phyloP scores from a whole-genome alignment of 2,888 invertebrate genomes.

The Nysson spinosus region DNA sequence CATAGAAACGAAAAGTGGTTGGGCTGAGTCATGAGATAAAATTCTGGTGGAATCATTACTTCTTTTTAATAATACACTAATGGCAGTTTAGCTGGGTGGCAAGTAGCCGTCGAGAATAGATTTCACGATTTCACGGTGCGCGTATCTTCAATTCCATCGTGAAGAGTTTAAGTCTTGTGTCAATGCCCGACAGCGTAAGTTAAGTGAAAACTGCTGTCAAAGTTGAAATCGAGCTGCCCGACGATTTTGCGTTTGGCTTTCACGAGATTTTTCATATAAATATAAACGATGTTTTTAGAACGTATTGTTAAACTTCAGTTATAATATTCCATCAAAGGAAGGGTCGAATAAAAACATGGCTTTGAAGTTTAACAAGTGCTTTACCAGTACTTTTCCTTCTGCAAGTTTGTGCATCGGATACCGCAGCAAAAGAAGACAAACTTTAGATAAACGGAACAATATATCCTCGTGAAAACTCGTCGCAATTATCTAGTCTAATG shows the following conservation, averaged over 20 bases:
- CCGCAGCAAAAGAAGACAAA: no score
- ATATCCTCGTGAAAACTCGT: conserved; percentile 44
- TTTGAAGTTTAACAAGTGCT: no score
- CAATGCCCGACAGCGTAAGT: not conserved
- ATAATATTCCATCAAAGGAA: no score
- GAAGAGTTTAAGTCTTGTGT: not conserved
- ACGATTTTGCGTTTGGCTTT: conserved; percentile 56
- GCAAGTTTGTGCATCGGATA: no score
- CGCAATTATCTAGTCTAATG: conserved; percentile 24
- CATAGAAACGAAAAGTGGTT: conserved; percentile 5
- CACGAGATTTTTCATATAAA: conserved; percentile 19
- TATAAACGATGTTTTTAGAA: no score
- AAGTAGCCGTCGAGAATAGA: conserved; percentile 40
- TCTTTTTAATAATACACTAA: conserved; percentile 45
- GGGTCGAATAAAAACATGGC: no score
- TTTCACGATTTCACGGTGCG: conserved; percentile 41
- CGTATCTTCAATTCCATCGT: conserved; percentile 48
- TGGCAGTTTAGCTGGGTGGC: conserved; percentile 62
- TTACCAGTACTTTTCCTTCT: no score
- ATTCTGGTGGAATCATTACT: conserved; percentile 26
- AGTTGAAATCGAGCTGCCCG: conserved; percentile 64
- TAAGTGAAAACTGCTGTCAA: no score
- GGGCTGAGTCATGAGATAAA: not conserved
- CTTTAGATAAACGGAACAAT: no score
- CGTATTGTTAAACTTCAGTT: no score